Evolutionary conservation across 2,888 invertebrate species (phyloP).

Genomic region (Slavum lentiscoides): DNA sequence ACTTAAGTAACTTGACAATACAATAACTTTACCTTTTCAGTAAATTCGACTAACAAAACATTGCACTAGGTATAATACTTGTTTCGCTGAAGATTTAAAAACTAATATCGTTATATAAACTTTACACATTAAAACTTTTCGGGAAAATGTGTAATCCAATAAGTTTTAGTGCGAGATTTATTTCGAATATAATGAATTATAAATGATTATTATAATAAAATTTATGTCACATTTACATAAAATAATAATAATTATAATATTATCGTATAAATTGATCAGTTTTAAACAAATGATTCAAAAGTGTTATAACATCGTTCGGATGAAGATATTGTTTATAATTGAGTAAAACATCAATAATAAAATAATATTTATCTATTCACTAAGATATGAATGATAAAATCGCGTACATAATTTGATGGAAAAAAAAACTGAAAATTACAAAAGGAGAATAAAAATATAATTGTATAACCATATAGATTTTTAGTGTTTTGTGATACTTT

Average conservation of each 20-base stretch:
- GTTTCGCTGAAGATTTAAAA: constrained; percentile 35
- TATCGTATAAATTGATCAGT: background rate
- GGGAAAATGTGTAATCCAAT: constrained; percentile 22
- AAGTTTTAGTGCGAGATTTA: constrained; percentile 25
- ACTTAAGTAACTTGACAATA: constrained; percentile 6
- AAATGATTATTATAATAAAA: background rate
- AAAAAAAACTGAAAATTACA: too few species aligned
- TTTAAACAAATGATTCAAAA: background rate
- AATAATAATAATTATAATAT: background rate
- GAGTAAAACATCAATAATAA: too few species aligned
- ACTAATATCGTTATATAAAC: constrained; percentile 46
- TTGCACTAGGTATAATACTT: background rate
- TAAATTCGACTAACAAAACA: constrained; percentile 23
- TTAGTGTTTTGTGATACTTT: too few species aligned
- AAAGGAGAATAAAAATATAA: too few species aligned
- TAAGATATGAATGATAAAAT: too few species aligned
- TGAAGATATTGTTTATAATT: too few species aligned
- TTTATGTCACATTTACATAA: background rate
- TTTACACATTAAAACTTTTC: constrained; percentile 46
- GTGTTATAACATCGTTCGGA: too few species aligned
- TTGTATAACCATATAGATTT: too few species aligned
- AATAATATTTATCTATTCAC: too few species aligned
- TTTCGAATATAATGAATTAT: constrained; percentile 10
- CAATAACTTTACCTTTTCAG: constrained; percentile 34
- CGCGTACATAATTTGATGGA: too few species aligned